Conservation (phyloP, 2,888 invertebrate genomes). For the Escarpia spicata region DNA sequence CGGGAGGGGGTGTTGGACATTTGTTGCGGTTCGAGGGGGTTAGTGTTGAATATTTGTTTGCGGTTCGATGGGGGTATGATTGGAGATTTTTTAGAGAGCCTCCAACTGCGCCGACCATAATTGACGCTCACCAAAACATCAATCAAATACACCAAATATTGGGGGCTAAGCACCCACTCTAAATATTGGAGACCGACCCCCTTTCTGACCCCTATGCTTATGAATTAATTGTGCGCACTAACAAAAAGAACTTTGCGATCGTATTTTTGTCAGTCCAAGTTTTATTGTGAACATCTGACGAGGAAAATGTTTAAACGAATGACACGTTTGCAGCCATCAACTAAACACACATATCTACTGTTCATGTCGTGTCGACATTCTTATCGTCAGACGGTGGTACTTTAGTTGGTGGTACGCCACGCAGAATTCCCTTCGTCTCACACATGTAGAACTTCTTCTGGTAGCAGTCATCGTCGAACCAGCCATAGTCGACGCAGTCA, state of each 20-base stretch:
- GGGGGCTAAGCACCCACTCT: too few relatives aligned
- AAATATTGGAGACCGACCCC: too few relatives aligned
- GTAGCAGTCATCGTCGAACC: background rate
- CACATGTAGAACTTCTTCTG: constrained; percentile 16
- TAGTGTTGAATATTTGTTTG: too few relatives aligned
- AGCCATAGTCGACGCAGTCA: background rate
- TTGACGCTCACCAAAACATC: too few relatives aligned
- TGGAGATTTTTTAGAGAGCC: too few relatives aligned
- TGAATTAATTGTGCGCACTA: too few relatives aligned
- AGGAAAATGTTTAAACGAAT: background rate
- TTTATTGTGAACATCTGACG: background rate
- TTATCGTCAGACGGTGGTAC: background rate
- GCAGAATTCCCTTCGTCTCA: background rate
- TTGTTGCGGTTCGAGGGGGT: too few relatives aligned
- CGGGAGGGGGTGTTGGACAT: too few relatives aligned
- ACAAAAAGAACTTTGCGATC: background rate
- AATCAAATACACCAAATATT: too few relatives aligned
- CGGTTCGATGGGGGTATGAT: too few relatives aligned
- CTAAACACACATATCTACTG: background rate
- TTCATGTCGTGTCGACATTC: background rate
- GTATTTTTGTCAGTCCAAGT: background rate
- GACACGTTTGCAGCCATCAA: background rate
- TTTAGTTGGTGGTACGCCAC: background rate
- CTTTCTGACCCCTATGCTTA: too few relatives aligned
- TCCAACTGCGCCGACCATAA: too few relatives aligned